These are phyloP conservation scores for Molorchus minor DNA, from an alignment of 2,888 invertebrate genomes.

Conservation along the genomic window DNA sequence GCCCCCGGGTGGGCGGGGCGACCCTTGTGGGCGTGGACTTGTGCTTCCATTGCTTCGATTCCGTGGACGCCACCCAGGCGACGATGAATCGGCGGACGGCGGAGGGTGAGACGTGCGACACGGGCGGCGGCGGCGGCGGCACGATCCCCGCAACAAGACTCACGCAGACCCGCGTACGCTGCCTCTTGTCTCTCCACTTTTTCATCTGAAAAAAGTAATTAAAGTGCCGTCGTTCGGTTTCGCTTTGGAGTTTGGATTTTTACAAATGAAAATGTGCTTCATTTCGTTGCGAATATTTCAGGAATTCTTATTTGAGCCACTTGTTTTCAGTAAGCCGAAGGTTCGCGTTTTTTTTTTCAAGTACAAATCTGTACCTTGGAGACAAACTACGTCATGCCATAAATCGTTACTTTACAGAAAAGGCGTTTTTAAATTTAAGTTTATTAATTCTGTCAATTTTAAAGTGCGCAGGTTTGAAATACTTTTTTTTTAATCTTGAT, in stretches of 20 bases:
- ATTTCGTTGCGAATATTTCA: conserved; percentile 8
- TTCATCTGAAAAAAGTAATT: conserved; percentile 47
- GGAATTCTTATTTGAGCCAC: conserved; percentile 4
- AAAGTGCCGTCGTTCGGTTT: conserved; percentile 41
- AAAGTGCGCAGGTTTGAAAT: too few species aligned
- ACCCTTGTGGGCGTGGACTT: conserved; percentile 47
- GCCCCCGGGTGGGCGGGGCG: conserved; percentile 53
- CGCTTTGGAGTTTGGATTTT: conserved; percentile 25
- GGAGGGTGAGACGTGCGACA: conserved; percentile 28
- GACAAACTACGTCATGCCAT: too few species aligned
- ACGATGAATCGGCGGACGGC: conserved; percentile 30
- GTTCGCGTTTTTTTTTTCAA: conserved; percentile 9
- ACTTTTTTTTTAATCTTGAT: too few species aligned
- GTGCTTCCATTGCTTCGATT: conserved; percentile 46
- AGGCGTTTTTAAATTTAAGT: too few species aligned
- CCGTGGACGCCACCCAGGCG: conserved; percentile 32
- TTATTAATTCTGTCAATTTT: too few species aligned
- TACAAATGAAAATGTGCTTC: conserved; percentile 13
- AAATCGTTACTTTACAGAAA: too few species aligned
- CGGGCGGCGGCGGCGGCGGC: too few species aligned
- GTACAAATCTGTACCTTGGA: too few species aligned
- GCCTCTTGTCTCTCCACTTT: conserved; percentile 38
- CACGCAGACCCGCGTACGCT: conserved; percentile 33
- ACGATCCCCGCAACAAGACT: conserved; percentile 27
- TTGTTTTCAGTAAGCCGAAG: conserved; percentile 1